Base-by-base conservation (phyloP, 2,797 vertebrate species). In the Pseudomugil tenellus region DNA sequence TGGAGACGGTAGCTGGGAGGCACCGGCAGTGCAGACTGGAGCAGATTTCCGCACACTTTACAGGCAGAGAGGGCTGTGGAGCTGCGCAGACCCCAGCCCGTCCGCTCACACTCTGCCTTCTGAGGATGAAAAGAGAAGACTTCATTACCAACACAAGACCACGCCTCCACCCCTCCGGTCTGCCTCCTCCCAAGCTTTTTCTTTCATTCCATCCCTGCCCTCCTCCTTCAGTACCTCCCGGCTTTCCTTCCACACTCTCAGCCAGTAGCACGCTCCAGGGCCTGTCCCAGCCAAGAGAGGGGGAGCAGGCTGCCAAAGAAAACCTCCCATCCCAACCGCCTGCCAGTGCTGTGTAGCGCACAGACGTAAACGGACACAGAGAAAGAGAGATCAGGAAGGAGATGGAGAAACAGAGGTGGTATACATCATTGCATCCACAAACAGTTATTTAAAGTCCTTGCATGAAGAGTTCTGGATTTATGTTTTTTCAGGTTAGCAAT, bases 111-210 rank as follows among this genome's bases (percentile, higher is more conserved):
- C 90, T 94, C 92, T 91, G 95, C 93, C 94, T 93, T 95, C 95
- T 95, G 96, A 92, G 95, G 94, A 95, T 95, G 93, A 95, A 96
- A 96, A 95, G 95, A 96, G 93, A 95, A 95, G 93, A 95, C 94
- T 96, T 96, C 96, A 96, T 96, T 95, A 94, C 94, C 93, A 96
- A 93, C 94, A 92, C 84, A 88, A 94, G 87, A 93, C 94, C 93
- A 93, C 95, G 94, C 93, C 95, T 92, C 92, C 91, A 68, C 64
- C 82, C 77, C 74, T 81, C 56, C 72, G 78, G 76, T 68, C 84
- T 87, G 83, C 93, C 86, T 87, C 85, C 83, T 77, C 77, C 80
- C 58, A 61, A 78, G 59, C 82, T 63, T 66, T 84, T 93, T 92
- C 89, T 90, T 53, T 53, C 58, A 89, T 87, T 77, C 63, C 19